Conservation (phyloP, 1,140 invertebrate genomes). For the Vollenhovia emeryi region DNA sequence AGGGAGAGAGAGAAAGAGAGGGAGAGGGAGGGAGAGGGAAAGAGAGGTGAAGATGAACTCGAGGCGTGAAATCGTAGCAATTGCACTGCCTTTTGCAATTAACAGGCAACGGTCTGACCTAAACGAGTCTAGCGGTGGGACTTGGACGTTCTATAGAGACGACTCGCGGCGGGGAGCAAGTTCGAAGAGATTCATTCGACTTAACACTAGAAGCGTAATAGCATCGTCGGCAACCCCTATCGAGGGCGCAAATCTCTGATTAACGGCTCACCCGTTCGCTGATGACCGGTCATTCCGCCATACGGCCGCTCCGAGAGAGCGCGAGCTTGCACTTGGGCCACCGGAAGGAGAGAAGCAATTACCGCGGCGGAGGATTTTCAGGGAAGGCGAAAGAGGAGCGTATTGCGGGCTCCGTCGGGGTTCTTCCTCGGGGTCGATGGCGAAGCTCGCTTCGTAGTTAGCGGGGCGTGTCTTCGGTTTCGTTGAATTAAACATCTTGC, state of each 20-base stretch:
- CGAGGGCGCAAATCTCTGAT: conserved; percentile 14
- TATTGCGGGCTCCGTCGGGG: conserved; percentile 43
- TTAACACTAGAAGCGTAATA: neutral
- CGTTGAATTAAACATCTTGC: conserved; percentile 83
- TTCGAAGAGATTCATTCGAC: neutral
- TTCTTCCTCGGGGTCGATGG: conserved; percentile 67
- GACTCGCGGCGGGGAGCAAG: neutral
- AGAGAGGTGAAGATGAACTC: neutral
- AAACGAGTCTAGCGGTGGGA: neutral
- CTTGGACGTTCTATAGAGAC: neutral
- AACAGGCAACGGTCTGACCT: neutral
- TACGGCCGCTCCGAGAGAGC: neutral
- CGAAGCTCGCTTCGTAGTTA: conserved; percentile 71
- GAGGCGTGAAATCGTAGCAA: neutral
- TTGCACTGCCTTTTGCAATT: neutral
- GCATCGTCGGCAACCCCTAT: neutral
- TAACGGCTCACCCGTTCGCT: neutral
- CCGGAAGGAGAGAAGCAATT: conserved; percentile 68
- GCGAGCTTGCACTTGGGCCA: conserved; percentile 39
- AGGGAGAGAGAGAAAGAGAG: neutral
- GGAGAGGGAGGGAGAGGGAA: neutral
- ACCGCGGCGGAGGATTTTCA: conserved; percentile 64
- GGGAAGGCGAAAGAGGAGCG: conserved; percentile 64
- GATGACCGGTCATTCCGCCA: neutral
- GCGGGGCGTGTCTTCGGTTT: conserved; percentile 78